A percentile compares a stretch with the other conserved stretches of the same genome.
phyloP scores from a whole-genome alignment of 2,888 invertebrate genomes.

The Drosophila vallismaia region DNA sequence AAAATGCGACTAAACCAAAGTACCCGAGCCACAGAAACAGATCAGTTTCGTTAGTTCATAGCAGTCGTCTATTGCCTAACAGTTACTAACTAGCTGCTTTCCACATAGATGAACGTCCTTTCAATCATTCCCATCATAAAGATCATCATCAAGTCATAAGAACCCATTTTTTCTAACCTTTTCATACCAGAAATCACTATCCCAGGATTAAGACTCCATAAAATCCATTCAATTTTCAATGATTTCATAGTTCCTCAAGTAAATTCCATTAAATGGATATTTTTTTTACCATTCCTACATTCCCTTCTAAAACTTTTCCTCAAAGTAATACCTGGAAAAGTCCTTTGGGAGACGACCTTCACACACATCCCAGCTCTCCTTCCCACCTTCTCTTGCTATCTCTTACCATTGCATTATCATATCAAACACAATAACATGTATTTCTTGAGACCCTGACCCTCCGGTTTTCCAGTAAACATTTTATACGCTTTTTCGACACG shows the following conservation, averaged over 20 bases:
- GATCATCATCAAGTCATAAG: constrained; percentile 1
- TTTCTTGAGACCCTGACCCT: constrained; percentile 23
- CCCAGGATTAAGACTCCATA: neutral
- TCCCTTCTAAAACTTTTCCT: no score
- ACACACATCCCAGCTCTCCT: constrained; percentile 5
- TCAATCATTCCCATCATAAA: neutral
- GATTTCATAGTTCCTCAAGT: neutral
- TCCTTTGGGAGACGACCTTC: constrained; percentile 1
- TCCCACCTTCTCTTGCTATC: constrained; percentile 1
- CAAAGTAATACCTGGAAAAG: no score
- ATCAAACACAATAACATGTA: constrained; percentile 35
- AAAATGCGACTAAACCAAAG: constrained; percentile 32
- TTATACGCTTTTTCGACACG: constrained; percentile 26
- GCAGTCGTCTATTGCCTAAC: constrained; percentile 35
- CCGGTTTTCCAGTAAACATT: constrained; percentile 13
- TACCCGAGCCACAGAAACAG: constrained; percentile 35
- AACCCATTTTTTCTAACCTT: neutral
- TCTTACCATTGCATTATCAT: constrained; percentile 23
- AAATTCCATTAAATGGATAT: no score
- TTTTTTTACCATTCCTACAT: no score
- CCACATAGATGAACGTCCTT: constrained; percentile 17
- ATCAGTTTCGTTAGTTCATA: constrained; percentile 42
- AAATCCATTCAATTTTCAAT: neutral
- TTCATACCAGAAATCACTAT: neutral
- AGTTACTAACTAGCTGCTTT: constrained; percentile 44